Percentiles rank a stretch among this genome's conserved stretches.
Conservation (phyloP, 2,888 invertebrate species). For the Mycalesis mineus region DNA sequence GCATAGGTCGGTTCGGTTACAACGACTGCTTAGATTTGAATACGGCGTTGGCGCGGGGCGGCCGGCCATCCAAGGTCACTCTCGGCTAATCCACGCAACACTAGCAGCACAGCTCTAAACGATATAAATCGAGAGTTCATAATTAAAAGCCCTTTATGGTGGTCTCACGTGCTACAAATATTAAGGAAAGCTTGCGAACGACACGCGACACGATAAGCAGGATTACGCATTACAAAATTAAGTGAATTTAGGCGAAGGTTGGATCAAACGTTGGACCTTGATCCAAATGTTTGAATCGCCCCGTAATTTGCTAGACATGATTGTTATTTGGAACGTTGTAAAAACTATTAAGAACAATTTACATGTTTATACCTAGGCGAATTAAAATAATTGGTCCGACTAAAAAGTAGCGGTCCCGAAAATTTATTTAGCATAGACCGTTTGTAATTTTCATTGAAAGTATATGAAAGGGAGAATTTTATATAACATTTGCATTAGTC, state of each 20-base stretch:
- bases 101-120: constrained; percentile 42
- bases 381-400: not conserved
- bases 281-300: constrained; percentile 45
- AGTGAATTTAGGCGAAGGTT: constrained; percentile 49
- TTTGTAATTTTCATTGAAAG: not conserved
- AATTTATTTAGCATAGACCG: not conserved
- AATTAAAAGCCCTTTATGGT: constrained; percentile 56
- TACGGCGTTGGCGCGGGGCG: constrained; percentile 47
- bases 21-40: constrained; percentile 71
- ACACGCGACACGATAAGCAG: constrained; percentile 66
- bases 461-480: not conserved
- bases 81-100: constrained; percentile 68
- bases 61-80: constrained; percentile 65
- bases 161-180: constrained; percentile 58
- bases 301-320: constrained; percentile 12
- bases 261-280: constrained; percentile 46
- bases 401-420: not conserved
- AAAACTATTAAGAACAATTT: not conserved
- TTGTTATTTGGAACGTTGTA: constrained; percentile 1
- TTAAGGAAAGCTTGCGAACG: constrained; percentile 40
- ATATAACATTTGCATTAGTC: too few species aligned
- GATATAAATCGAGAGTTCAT: constrained; percentile 59
- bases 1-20: constrained; percentile 59
- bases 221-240: constrained; percentile 59
- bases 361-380: not conserved